phyloP scores from a whole-genome alignment of 2,797 vertebrate species.

The Oreochromis grahami region DNA sequence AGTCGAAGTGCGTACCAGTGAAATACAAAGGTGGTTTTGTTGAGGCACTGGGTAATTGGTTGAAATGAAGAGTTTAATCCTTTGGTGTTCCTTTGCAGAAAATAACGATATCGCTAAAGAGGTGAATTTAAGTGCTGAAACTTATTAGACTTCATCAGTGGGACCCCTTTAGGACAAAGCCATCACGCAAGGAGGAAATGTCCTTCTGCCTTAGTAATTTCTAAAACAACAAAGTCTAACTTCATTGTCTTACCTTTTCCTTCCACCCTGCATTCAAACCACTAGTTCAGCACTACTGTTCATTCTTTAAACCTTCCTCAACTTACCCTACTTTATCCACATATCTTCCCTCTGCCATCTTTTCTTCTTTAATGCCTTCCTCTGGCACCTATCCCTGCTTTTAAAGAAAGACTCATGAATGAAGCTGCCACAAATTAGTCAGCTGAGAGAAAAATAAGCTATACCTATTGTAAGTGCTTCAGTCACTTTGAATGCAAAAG shows the following conservation, averaged over 20 bases:
- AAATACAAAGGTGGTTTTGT: slow-evolving; percentile 64
- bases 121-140: slow-evolving; percentile 24
- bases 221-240: background rate
- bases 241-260: background rate
- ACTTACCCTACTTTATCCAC: background rate
- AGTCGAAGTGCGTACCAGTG: slow-evolving; percentile 3
- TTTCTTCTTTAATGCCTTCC: background rate
- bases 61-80: slow-evolving; percentile 41
- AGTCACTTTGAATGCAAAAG: background rate
- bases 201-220: background rate
- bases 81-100: slow-evolving; percentile 18
- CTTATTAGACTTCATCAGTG: background rate
- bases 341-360: background rate
- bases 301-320: background rate
- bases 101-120: slow-evolving; percentile 30
- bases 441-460: background rate
- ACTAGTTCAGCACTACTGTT: background rate
- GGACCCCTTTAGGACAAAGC: background rate
- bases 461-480: background rate
- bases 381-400: background rate
- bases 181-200: background rate
- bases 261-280: background rate
- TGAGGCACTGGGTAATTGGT: slow-evolving; percentile 8
- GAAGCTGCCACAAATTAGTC: background rate
- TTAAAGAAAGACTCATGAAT: background rate